phyloP scores from a whole-genome alignment of 2,888 invertebrate species.

The Napeogenes sylphis region DNA sequence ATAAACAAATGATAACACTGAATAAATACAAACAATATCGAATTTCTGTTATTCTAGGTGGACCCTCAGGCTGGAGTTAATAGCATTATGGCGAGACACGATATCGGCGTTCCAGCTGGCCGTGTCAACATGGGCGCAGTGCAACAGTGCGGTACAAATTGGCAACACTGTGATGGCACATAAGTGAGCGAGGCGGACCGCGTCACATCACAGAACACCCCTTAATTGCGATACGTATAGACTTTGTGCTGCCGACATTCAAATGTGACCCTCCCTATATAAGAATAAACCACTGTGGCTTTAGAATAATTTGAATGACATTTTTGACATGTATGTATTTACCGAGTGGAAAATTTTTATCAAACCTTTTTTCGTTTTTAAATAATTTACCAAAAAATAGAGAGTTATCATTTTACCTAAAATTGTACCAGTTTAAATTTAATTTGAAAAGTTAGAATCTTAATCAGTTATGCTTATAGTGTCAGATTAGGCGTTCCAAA shows the following conservation, averaged over 20 bases:
- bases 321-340: too few species aligned
- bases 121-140: background rate
- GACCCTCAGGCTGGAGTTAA: background rate
- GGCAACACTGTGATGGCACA: background rate
- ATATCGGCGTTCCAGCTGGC: background rate
- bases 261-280: background rate
- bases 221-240: constrained; percentile 1
- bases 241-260: background rate
- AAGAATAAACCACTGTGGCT: background rate
- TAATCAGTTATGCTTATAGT: too few species aligned
- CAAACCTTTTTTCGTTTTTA: too few species aligned
- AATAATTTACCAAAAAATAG: too few species aligned
- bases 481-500: too few species aligned
- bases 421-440: too few species aligned
- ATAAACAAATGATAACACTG: too few species aligned
- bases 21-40: too few species aligned
- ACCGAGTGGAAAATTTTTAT: too few species aligned
- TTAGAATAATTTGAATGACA: background rate
- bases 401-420: too few species aligned
- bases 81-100: background rate
- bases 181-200: background rate
- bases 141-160: background rate
- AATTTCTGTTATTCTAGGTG: too few species aligned
- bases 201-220: background rate
- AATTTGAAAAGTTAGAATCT: too few species aligned